A percentile compares a stretch with the other conserved stretches of the same genome.
phyloP scores from a whole-genome alignment of 2,888 invertebrate species.

The Flexamia atlantica region DNA sequence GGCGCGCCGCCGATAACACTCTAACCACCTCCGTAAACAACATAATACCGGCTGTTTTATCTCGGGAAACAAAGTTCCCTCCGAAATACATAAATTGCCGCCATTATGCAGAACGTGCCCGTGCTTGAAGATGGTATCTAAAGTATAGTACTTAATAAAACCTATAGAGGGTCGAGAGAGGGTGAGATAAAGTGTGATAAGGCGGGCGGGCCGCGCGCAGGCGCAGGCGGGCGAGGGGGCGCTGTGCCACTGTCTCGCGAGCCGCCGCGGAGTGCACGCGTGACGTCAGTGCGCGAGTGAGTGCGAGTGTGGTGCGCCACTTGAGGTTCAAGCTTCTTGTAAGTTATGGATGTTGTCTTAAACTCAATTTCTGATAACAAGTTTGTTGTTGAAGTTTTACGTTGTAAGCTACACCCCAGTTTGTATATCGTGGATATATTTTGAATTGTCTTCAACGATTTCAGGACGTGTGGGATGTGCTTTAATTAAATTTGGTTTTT shows the following conservation, averaged over 20 bases:
- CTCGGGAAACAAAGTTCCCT: conserved; percentile 49
- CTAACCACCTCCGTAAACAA: conserved; percentile 20
- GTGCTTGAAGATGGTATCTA: conserved; percentile 54
- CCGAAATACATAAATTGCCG: conserved; percentile 52
- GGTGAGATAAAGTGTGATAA: conserved; percentile 52
- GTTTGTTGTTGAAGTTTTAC: too few species aligned
- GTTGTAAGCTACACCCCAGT: too few species aligned
- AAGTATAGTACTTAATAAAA: conserved; percentile 59
- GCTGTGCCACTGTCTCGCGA: background rate
- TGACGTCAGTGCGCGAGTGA: conserved; percentile 30
- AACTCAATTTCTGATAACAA: too few species aligned
- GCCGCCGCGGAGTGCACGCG: conserved; percentile 9
- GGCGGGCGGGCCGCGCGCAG: conserved; percentile 5
- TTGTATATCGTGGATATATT: too few species aligned
- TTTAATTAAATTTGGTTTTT: too few species aligned
- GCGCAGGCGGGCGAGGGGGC: background rate
- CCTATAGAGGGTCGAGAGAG: conserved; percentile 33
- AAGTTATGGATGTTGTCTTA: too few species aligned
- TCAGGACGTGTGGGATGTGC: too few species aligned
- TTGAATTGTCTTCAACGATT: too few species aligned
- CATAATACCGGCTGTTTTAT: conserved; percentile 48
- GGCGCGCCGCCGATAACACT: background rate
- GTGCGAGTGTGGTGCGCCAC: background rate
- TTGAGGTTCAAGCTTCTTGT: background rate
- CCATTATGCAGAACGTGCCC: conserved; percentile 59